Conservation (phyloP, 2,797 vertebrate species). For the Acropternis orthonyx region DNA sequence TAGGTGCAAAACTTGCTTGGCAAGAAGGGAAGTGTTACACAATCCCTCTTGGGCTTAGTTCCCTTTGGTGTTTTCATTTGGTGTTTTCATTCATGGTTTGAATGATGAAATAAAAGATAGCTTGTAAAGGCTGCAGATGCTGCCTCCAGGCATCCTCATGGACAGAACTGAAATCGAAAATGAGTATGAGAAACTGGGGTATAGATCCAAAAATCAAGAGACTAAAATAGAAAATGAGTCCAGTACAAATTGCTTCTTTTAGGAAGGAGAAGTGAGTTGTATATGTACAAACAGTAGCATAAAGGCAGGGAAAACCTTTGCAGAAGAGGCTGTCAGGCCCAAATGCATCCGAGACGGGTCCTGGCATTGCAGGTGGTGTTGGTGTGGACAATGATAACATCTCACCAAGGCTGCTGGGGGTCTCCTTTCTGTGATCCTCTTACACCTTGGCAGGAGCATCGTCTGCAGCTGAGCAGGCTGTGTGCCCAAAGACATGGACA, state of each 20-base stretch:
- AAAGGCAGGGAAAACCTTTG: not conserved
- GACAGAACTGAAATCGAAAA: not conserved
- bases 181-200: not conserved
- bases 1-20: not conserved
- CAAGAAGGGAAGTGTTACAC: not conserved
- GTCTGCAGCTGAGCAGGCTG: not conserved
- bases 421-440: not conserved
- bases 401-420: not conserved
- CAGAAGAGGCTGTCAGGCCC: not conserved
- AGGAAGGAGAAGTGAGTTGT: not conserved
- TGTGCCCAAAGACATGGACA: accelerated
- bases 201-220: not conserved
- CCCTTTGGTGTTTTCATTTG: not conserved
- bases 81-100: not conserved
- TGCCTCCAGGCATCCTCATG: not conserved
- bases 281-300: not conserved
- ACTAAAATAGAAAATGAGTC: not conserved
- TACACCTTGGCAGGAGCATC: not conserved
- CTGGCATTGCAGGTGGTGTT: accelerated
- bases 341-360: too few species aligned
- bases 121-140: not conserved
- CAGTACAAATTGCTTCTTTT: not conserved
- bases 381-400: not conserved
- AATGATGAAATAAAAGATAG: not conserved
- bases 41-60: not conserved